phyloP scores from a whole-genome alignment of 2,113 vertebrate genomes.

The Mobula hypostoma region DNA sequence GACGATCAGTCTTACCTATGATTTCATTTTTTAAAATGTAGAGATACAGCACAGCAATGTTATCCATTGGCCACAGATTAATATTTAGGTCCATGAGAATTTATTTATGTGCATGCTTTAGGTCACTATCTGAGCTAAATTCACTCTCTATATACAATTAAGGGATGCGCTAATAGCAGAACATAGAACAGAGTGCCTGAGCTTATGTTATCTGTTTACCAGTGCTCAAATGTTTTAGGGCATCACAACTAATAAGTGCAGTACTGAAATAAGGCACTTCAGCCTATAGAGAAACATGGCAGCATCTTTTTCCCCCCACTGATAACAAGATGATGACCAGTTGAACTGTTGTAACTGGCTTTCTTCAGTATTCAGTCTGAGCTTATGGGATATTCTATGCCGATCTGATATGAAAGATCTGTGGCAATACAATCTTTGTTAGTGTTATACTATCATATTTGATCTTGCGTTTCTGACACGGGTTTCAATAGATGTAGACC shows the following conservation, averaged over 20 bases:
- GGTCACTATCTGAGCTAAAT: neutral
- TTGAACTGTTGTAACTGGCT: neutral
- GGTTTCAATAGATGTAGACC: neutral
- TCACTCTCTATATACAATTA: too few species aligned
- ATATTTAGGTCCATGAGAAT: neutral
- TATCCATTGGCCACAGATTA: neutral
- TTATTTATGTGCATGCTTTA: neutral
- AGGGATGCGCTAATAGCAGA: too few species aligned
- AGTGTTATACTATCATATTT: neutral
- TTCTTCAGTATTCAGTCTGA: too few species aligned
- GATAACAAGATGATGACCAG: neutral
- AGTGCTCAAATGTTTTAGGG: neutral
- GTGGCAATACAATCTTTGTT: too few species aligned
- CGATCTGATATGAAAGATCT: too few species aligned
- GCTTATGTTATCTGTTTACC: too few species aligned
- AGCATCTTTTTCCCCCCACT: too few species aligned
- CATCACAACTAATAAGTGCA: neutral
- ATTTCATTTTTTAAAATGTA: too few species aligned
- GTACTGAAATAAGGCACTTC: neutral
- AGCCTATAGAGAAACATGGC: neutral
- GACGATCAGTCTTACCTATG: neutral
- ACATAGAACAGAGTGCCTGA: too few species aligned
- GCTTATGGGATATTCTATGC: neutral
- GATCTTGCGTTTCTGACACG: neutral
- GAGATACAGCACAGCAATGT: neutral